Evolutionary conservation across 2,797 vertebrate species (phyloP).

Genomic region (Ibycter americanus): DNA sequence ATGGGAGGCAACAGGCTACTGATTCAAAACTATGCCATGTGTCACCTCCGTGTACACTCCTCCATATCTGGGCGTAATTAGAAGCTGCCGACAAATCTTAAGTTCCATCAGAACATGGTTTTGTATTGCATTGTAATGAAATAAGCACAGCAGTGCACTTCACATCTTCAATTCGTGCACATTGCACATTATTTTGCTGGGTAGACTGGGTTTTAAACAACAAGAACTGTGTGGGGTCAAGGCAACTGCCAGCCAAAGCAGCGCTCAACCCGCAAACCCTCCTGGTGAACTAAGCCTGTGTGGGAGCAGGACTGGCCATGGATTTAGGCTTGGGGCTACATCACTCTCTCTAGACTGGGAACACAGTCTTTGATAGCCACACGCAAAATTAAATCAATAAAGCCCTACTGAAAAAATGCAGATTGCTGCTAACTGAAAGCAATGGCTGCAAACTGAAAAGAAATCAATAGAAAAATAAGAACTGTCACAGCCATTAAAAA

Average conservation of each 20-base stretch:
- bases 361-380: not conserved
- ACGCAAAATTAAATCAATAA: not conserved
- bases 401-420: not conserved
- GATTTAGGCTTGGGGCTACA: not conserved
- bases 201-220: not conserved
- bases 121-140: not conserved
- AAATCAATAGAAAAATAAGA: not conserved
- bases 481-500: not conserved
- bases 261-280: not conserved
- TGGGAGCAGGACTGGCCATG: rapidly evolving
- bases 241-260: rapidly evolving
- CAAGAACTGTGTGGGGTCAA: not conserved
- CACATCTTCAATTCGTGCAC: not conserved
- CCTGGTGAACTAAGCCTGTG: not conserved
- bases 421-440: not conserved
- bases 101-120: not conserved
- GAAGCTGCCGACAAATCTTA: not conserved
- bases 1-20: not conserved
- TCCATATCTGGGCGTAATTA: rapidly evolving
- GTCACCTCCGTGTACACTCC: not conserved
- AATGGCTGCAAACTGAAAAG: not conserved
- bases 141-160: not conserved
- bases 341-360: rapidly evolving
- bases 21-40: not conserved
- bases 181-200: not conserved